Conservation (phyloP, 2,797 vertebrate species). For the Hylomyscus alleni region DNA sequence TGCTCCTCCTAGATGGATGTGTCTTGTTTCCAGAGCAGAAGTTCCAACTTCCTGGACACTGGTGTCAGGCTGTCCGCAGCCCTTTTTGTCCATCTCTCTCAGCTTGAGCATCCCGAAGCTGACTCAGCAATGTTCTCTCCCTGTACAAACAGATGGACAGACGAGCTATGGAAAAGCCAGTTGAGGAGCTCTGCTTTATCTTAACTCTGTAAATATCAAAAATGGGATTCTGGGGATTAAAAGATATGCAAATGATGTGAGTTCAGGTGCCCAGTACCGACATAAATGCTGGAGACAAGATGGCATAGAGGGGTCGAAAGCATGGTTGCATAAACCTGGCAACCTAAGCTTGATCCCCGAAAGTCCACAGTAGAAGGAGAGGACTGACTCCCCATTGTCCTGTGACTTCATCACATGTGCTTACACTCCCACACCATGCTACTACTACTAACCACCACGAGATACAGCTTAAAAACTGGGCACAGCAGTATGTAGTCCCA, state of each 20-base stretch:
- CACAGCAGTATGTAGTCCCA: neutral
- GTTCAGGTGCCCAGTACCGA: neutral
- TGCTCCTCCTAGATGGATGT: neutral
- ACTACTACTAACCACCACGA: no score
- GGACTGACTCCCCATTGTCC: neutral
- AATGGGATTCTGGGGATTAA: neutral
- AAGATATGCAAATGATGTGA: neutral
- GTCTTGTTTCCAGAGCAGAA: no score
- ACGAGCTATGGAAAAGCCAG: neutral
- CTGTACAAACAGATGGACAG: neutral
- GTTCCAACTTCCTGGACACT: neutral
- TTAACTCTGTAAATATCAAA: neutral
- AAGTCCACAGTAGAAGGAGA: neutral
- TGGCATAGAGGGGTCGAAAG: neutral
- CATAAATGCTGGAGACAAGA: neutral
- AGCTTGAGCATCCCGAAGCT: neutral
- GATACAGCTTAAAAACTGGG: neutral
- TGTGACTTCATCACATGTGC: neutral
- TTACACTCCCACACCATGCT: neutral
- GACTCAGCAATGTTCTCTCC: neutral
- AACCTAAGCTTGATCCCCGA: neutral
- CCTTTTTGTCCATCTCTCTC: neutral
- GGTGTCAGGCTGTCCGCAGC: rapidly evolving
- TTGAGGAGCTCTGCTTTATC: neutral
- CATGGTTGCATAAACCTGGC: neutral